Evolutionary conservation across 2,797 vertebrate genomes (phyloP).

Genomic region (Thamnophis elegans): DNA sequence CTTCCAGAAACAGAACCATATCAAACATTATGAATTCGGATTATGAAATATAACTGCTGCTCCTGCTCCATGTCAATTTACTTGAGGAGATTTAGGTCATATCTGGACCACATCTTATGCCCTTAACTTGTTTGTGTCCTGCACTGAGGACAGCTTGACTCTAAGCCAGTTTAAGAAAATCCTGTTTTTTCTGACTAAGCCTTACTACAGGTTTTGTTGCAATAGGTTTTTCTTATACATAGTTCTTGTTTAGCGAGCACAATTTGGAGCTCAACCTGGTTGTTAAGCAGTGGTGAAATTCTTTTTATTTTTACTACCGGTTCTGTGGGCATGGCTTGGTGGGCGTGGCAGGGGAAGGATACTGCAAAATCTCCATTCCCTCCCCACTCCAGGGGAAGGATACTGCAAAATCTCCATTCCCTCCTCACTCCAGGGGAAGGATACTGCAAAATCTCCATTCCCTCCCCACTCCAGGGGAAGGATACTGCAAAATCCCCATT

Average conservation of each 20-base stretch:
- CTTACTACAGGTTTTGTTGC: background rate
- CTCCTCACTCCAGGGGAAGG: too few relatives aligned
- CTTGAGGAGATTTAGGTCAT: background rate
- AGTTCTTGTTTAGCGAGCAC: background rate
- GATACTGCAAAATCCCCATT: too few relatives aligned
- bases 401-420: too few relatives aligned
- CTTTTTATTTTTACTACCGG: too few relatives aligned
- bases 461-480: too few relatives aligned
- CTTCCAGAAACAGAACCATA: background rate
- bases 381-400: too few relatives aligned
- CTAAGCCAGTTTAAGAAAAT: background rate
- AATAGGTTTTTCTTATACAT: background rate
- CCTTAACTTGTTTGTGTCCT: background rate
- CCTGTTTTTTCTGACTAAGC: background rate
- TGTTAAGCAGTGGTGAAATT: background rate
- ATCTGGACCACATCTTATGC: background rate
- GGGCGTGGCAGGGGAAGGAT: too few relatives aligned
- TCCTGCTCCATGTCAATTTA: background rate
- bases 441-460: too few relatives aligned
- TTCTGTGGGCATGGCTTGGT: too few relatives aligned
- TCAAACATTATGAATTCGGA: background rate
- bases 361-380: too few relatives aligned
- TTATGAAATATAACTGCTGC: background rate
- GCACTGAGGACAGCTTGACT: background rate
- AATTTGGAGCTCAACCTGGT: background rate